Evolutionary conservation across 2,113 vertebrate genomes (phyloP).

Genomic region (Mirza zaza): DNA sequence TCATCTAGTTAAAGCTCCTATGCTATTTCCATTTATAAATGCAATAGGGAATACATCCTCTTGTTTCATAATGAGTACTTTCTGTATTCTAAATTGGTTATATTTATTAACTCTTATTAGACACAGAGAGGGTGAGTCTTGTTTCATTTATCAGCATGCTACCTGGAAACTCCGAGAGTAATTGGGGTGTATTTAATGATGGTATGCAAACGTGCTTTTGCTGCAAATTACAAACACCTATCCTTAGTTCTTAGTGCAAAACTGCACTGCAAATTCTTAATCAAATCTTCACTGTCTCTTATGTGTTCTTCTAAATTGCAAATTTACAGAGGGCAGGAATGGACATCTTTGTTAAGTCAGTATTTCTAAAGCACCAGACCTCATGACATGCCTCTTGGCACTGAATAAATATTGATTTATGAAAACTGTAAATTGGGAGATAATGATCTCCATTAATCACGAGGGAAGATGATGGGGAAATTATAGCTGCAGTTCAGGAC

Average conservation of each 20-base stretch:
- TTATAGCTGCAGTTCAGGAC: slow-evolving; percentile 3
- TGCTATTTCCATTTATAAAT: not conserved
- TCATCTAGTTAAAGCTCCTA: not conserved
- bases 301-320: not conserved
- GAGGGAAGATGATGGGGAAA: not conserved
- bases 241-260: not conserved
- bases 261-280: slow-evolving; percentile 27
- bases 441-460: slow-evolving; percentile 63
- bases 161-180: not conserved
- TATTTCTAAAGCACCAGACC: not conserved
- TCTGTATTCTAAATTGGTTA: not conserved
- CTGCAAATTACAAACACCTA: not conserved
- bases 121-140: not conserved
- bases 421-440: slow-evolving; percentile 43
- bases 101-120: slow-evolving; percentile 44
- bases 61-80: not conserved
- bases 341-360: not conserved
- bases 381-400: slow-evolving; percentile 2
- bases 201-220: not conserved
- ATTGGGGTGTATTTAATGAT: not conserved
- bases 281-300: not conserved
- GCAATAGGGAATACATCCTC: not conserved
- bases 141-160: not conserved
- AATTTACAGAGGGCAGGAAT: slow-evolving; percentile 16
- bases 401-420: slow-evolving; percentile 60